Percentiles rank a stretch among this genome's conserved stretches.
Conservation (phyloP, 2,888 invertebrate species). For the Iselma pallidipennis region DNA sequence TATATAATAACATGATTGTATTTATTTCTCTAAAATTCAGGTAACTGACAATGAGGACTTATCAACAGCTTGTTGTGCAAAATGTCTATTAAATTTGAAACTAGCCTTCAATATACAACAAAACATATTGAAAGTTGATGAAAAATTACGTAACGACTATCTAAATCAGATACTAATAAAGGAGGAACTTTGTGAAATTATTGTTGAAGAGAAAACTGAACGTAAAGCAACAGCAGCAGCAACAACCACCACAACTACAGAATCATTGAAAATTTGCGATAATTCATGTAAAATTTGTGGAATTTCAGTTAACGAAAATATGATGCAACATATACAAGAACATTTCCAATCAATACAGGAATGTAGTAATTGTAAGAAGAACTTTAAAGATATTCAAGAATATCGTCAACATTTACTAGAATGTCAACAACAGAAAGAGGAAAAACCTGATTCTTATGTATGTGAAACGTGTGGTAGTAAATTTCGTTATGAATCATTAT, state of each 20-base stretch:
- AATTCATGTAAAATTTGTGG: slow-evolving; percentile 11
- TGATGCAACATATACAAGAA: slow-evolving; percentile 2
- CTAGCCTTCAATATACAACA: slow-evolving; percentile 38
- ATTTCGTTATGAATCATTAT: no score
- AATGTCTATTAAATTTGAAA: slow-evolving; percentile 38
- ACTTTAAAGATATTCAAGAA: not conserved
- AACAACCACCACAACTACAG: no score
- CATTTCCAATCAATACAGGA: no score
- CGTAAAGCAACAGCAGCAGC: no score
- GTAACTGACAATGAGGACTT: slow-evolving; percentile 6
- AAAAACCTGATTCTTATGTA: no score
- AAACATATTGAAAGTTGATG: slow-evolving; percentile 31
- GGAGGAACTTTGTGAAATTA: not conserved
- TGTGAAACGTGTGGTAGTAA: no score
- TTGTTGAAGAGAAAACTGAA: not conserved
- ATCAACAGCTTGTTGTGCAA: slow-evolving; percentile 32
- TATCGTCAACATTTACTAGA: slow-evolving; percentile 1
- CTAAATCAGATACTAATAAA: not conserved
- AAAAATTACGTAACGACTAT: no score
- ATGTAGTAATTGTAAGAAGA: slow-evolving; percentile 5
- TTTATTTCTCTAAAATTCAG: no score
- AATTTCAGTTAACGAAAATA: not conserved
- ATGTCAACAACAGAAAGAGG: not conserved
- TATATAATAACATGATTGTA: no score
- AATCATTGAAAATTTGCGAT: not conserved